Base-by-base conservation (phyloP, 2,113 vertebrate species). In the Lates calcarifer region DNA sequence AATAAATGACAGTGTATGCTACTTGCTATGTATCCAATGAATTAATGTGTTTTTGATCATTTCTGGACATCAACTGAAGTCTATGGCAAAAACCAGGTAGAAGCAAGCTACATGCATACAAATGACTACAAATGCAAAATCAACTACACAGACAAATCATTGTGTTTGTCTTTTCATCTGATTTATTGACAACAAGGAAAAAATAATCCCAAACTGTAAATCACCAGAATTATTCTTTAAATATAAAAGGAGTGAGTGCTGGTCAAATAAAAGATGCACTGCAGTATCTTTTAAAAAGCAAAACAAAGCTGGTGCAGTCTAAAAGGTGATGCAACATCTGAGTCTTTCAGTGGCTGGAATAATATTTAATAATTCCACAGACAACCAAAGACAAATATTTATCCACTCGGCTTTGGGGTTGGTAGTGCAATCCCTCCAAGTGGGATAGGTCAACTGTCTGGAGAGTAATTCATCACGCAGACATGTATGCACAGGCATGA, bases 341-440 rank as follows among this genome's bases (percentile, higher is more conserved):
- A 81, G 57, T 57, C 56, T 63, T 81, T 70, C 39, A 35, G 39
- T 61, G 49, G 47, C 51, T 83, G 73, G 47, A 89, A 77, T 77
- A 77, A 84, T 81, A 85, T 91, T 84, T 64, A 70, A 68, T 90
- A 58, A 69, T 86, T 83, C 18, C 81, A 86, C 74, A 82, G 60
- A 88, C 77, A 69, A 72, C 55, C 31, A 18, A 67, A 77, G 82
- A 64, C 73, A 93, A 93, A 93, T 86, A 91, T 91, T 87, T 91
- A 88, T 70, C 60, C 74, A 6, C 24, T 49, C 24, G 11, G 47
- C 43, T 82, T 72, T 66, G 13, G 55, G 74, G 74, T 79, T 81
- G 73, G 79, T 62, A 67, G 51, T 45, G 7, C 6, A 14, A 85
- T 84, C 69, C 47, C 47, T 82, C 69, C 73, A 81, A 80, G 55